Base-by-base conservation (phyloP, 1,140 invertebrate genomes). In the Pogonomyrmex barbatus region DNA sequence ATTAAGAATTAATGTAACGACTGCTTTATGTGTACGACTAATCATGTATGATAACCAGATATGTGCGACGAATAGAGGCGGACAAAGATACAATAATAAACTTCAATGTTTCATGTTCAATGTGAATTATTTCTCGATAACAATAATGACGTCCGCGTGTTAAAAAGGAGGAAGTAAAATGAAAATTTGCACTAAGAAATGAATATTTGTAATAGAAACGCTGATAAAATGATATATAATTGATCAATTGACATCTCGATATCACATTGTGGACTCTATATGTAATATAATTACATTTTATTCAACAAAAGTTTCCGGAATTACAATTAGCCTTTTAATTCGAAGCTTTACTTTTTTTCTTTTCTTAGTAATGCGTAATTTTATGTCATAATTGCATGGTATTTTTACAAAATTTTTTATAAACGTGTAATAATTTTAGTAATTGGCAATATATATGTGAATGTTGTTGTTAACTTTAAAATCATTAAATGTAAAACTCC, bases 331-430 rank as follows among this genome's bases (percentile, higher is more conserved):
- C 14, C 14, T 30, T 36, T 62, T 77, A 2, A 4, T 60, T 76
- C 24, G 4, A 54, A 24, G 54, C 3, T 45, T 45, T 1, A 39
- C 24, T 24, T 45, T 76, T 42, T 75, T 58, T 58, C n/a, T 58
- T 56, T 76, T 58, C 6, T 33, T n/a, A 2, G 36, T 33, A 10
- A 4, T 10, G 17, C 50, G 8, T n/a, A n/a, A 75, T 6, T 58
- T 58, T 58, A 17, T 42, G 8, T 60, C 45, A 45, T 2, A 4
- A 76, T 33, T 10, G 2, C 45, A 2, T 10, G 36, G 45, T 17
- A 75, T 52, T 71, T 24, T 75, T 39, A 24, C n/a, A 75, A 14
- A 73, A 54, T 58, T 76, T 76, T 58, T 58, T 30, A 24, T 17
- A 76, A 56, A 10, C 24, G 24, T 24, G 24, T 24, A 24, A 0